Base-by-base conservation (phyloP, 2,888 invertebrate species). In the Nemotelus nigrinus region DNA sequence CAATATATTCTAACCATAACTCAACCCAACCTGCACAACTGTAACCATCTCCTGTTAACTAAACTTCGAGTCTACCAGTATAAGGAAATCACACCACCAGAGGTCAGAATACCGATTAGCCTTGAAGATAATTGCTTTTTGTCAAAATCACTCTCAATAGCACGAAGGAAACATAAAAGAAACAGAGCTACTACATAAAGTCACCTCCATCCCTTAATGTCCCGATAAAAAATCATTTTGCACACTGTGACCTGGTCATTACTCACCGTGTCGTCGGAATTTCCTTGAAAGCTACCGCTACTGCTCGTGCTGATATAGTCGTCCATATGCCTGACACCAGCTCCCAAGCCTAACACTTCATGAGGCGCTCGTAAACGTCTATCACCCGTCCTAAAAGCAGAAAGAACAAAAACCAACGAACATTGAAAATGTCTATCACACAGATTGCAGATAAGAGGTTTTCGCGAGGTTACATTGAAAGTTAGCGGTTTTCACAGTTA, bases 281-380 rank as follows among this genome's bases (percentile, higher is more conserved):
- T 77, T 53, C 77, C 77, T 50, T 77, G 70, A 63, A 58, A 60
- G 48, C 70, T 70, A 25, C 64, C 43, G 8, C 58, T 71, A 43
- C 70, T 70, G 44, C 64, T 58, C 8, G 50, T 55, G 39, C 44
- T 65, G 41, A 77, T 57, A 58, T 58, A 77, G n/a, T 78, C 78
- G 48, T 77, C 74, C 25, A 60, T 57, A 10, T 75, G 71, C 57
- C 75, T 76, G 7, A 75, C 77, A 64, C 80, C 80, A 63, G 81
- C 81, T 41, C 83, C 82, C 75, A 82, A 79, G 10, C 79, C 81
- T 70, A 82, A 78, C 64, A 82, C 79, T 82, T 83, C 83, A 76
- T 83, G 83, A 44, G 82, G 83, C 50, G 81, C 79, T 76, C 65
- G 76, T 43, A 78, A 57, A 57, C 78, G 77, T 64, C 77, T 78